These are phyloP conservation scores for Apteryx owenii DNA, from an alignment of 2,113 vertebrate species.

Conservation along the genomic window DNA sequence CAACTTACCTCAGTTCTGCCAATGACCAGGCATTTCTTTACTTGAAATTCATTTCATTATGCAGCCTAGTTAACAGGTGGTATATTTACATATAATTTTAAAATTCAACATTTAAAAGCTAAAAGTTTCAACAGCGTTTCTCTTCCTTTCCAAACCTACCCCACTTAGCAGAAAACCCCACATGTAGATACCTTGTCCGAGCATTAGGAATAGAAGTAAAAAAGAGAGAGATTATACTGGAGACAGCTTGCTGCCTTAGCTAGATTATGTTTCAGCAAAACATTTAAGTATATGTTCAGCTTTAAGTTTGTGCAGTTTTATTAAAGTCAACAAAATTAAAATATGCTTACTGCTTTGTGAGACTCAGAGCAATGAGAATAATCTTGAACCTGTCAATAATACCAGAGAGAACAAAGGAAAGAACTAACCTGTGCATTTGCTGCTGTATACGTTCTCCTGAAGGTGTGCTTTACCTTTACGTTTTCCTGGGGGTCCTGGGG, in stretches of 20 bases:
- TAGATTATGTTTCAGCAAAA: neutral
- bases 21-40: neutral
- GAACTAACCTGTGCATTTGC: constrained; percentile 64
- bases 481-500: constrained; percentile 71
- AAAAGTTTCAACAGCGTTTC: neutral
- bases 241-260: neutral
- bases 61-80: neutral
- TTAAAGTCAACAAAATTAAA: neutral
- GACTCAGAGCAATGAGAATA: neutral
- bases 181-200: neutral
- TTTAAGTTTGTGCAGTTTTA: neutral
- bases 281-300: neutral
- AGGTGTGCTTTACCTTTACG: constrained; percentile 77
- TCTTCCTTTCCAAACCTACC: neutral
- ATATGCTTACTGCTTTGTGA: neutral
- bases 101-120: neutral
- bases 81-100: neutral
- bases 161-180: neutral
- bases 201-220: neutral
- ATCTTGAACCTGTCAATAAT: neutral
- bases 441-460: constrained; percentile 63
- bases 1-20: neutral
- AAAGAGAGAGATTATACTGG: neutral
- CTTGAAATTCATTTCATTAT: neutral
- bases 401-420: neutral